Evolutionary conservation across 2,797 vertebrate genomes (phyloP).

Genomic region (Capromys pilorides): DNA sequence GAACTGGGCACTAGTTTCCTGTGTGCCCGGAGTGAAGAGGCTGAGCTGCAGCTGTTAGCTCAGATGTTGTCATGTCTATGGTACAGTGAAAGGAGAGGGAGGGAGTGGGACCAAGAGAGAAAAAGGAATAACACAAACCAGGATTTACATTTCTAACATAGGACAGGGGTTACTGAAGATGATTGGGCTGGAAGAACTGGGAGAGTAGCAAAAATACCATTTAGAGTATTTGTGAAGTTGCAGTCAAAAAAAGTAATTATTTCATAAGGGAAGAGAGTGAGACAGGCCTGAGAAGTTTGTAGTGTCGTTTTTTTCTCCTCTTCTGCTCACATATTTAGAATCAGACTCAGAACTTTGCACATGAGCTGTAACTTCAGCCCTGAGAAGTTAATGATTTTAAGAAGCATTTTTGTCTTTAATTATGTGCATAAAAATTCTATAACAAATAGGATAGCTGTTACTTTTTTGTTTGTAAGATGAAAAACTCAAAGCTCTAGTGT

Average conservation of each 20-base stretch:
- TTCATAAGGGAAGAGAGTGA: slow-evolving; percentile 5
- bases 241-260: neutral
- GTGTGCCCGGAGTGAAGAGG: neutral
- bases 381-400: slow-evolving; percentile 39
- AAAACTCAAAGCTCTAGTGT: neutral
- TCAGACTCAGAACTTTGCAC: neutral
- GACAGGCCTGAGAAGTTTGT: slow-evolving; percentile 15
- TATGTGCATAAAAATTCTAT: neutral
- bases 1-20: neutral
- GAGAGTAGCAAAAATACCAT: neutral
- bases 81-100: neutral
- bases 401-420: slow-evolving; percentile 1
- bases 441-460: neutral
- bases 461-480: neutral
- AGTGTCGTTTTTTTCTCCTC: neutral
- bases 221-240: neutral
- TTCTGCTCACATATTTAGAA: neutral
- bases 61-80: neutral
- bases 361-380: neutral
- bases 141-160: neutral
- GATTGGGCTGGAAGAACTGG: neutral
- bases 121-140: neutral
- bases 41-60: neutral
- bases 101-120: neutral
- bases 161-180: neutral